Evolutionary conservation across 2,888 invertebrate genomes (phyloP).

Genomic region (Microchrysa polita): DNA sequence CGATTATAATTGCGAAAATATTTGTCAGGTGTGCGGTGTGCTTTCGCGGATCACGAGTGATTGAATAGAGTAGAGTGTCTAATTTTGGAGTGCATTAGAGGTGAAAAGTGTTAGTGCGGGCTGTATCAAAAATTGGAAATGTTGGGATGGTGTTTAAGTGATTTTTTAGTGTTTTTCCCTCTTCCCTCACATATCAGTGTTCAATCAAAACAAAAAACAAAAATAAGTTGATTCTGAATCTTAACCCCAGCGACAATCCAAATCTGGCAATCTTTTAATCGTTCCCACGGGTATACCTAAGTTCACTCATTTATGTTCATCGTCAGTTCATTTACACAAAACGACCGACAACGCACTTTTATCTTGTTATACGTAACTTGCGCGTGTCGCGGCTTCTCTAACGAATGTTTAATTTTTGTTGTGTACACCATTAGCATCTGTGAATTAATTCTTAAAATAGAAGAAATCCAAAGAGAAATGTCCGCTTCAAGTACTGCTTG

Average conservation of each 20-base stretch:
- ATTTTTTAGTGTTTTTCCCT: too few species aligned
- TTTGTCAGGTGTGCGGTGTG: too few species aligned
- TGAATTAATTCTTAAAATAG: constrained; percentile 18
- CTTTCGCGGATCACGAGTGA: neutral
- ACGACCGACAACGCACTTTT: too few species aligned
- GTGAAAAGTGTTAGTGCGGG: neutral
- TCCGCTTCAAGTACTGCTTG: too few species aligned
- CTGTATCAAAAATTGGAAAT: neutral
- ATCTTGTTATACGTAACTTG: neutral
- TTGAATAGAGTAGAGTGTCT: neutral
- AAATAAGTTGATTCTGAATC: too few species aligned
- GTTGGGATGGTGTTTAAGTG: too few species aligned
- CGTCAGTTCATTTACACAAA: neutral
- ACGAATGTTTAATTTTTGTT: neutral
- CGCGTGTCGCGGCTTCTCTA: neutral
- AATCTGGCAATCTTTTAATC: neutral
- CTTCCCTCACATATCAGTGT: too few species aligned
- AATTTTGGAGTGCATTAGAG: neutral
- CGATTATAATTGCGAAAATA: neutral
- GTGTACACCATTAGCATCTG: neutral
- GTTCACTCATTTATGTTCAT: neutral
- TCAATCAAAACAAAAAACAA: too few species aligned
- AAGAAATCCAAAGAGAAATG: neutral
- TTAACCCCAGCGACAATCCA: neutral
- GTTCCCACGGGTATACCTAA: neutral